Evolutionary conservation across 2,888 invertebrate genomes (phyloP).

Genomic region (Trachelus troglodyta): DNA sequence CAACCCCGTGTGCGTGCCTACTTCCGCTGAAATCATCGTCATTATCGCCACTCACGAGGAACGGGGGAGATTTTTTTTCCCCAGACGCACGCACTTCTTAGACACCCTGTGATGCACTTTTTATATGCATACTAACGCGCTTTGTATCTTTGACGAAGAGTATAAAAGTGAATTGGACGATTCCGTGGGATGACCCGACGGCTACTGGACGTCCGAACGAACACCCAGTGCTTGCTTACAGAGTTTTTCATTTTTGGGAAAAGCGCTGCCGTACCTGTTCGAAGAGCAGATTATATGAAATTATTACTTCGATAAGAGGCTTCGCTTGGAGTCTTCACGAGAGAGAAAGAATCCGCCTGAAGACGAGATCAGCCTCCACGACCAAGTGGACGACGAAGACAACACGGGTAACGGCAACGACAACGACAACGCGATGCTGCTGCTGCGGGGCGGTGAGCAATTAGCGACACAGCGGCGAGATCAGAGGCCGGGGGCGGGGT

Average conservation of each 20-base stretch:
- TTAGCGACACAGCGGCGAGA: conserved; percentile 64
- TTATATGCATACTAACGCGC: background rate
- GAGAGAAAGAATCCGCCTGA: background rate
- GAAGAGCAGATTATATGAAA: background rate
- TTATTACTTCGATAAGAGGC: background rate
- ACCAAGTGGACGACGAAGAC: background rate
- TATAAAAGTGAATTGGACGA: background rate
- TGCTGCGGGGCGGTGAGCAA: conserved; percentile 63
- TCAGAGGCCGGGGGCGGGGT: conserved; percentile 60
- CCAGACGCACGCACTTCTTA: background rate
- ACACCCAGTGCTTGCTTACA: background rate
- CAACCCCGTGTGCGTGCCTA: conserved; percentile 2
- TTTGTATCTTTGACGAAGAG: background rate
- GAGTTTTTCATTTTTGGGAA: background rate
- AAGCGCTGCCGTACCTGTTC: background rate
- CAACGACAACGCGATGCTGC: conserved; percentile 44
- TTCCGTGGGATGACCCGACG: background rate
- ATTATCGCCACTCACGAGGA: conserved; percentile 11
- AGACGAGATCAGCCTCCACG: background rate
- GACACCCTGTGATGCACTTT: background rate
- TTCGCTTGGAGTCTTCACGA: background rate
- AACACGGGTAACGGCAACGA: background rate
- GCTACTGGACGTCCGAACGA: background rate
- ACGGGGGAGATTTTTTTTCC: background rate
- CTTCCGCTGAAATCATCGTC: conserved; percentile 19